Conservation (phyloP, 2,797 vertebrate species). For the Dryobates pubescens region DNA sequence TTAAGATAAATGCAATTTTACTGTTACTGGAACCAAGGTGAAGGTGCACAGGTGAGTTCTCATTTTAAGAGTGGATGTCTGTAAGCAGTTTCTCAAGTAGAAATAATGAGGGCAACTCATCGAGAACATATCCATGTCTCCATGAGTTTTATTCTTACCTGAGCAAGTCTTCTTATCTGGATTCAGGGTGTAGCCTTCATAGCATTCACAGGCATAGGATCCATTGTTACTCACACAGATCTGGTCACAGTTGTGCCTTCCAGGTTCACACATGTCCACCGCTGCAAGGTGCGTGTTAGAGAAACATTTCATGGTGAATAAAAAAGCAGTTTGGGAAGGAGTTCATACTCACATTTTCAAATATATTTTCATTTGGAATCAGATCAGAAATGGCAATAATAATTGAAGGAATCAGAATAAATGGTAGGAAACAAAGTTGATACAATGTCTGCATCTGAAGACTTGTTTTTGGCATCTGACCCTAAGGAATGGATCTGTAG, state of each 20-base stretch:
- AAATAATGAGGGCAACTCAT: not conserved
- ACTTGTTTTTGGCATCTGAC: not conserved
- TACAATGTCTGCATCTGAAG: not conserved
- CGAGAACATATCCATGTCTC: not conserved
- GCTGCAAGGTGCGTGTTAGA: constrained; percentile 11
- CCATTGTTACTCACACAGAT: constrained; percentile 81
- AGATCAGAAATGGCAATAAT: not conserved
- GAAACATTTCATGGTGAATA: not conserved
- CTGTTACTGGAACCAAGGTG: not conserved
- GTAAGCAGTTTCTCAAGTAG: not conserved
- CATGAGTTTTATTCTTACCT: constrained; percentile 72
- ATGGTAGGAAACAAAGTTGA: not conserved
- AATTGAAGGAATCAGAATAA: not conserved
- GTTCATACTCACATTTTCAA: not conserved
- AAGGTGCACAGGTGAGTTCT: not conserved
- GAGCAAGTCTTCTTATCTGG: constrained; percentile 87
- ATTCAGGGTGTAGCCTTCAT: constrained; percentile 83
- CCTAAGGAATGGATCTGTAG: not conserved
- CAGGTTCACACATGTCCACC: constrained; percentile 78
- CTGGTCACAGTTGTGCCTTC: constrained; percentile 86
- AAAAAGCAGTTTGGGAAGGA: not conserved
- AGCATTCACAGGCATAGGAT: constrained; percentile 86
- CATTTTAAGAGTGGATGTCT: not conserved
- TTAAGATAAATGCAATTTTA: not conserved
- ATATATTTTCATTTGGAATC: not conserved